Conservation (phyloP, 2,888 invertebrate species). For the Parnassius smintheus region DNA sequence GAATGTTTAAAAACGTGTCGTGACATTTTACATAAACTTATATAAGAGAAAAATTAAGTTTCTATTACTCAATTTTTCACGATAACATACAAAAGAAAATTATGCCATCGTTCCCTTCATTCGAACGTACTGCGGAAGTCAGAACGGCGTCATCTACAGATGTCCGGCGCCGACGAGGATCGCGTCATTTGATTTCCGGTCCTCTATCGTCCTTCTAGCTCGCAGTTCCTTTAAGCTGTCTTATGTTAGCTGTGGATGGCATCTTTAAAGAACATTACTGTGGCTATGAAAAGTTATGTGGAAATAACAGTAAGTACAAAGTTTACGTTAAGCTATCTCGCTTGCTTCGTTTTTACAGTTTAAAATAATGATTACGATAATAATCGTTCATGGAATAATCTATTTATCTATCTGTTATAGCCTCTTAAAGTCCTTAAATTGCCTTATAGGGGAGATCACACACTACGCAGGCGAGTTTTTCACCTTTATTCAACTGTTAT, state of each 20-base stretch:
- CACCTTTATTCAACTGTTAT: too few relatives aligned
- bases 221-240: conserved; percentile 16
- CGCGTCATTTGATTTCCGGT: conserved; percentile 41
- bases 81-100: conserved; percentile 2
- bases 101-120: conserved; percentile 13
- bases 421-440: too few relatives aligned
- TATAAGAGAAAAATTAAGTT: background rate
- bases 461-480: too few relatives aligned
- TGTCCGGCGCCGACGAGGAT: conserved; percentile 37
- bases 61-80: conserved; percentile 8
- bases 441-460: too few relatives aligned
- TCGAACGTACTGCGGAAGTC: conserved; percentile 16
- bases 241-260: conserved; percentile 3
- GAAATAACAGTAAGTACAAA: background rate
- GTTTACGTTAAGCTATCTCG: too few relatives aligned
- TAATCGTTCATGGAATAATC: too few relatives aligned
- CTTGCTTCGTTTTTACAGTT: too few relatives aligned
- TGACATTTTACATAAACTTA: background rate
- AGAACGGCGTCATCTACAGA: conserved; percentile 32
- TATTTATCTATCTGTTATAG: too few relatives aligned
- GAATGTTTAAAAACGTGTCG: too few relatives aligned
- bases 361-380: too few relatives aligned
- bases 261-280: background rate
- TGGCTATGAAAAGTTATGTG: background rate
- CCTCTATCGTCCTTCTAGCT: conserved; percentile 24